Evolutionary conservation across 2,797 vertebrate genomes (phyloP), one percentile per base, ranked within the genome.

Genomic region (Gallinago stenura): DNA sequence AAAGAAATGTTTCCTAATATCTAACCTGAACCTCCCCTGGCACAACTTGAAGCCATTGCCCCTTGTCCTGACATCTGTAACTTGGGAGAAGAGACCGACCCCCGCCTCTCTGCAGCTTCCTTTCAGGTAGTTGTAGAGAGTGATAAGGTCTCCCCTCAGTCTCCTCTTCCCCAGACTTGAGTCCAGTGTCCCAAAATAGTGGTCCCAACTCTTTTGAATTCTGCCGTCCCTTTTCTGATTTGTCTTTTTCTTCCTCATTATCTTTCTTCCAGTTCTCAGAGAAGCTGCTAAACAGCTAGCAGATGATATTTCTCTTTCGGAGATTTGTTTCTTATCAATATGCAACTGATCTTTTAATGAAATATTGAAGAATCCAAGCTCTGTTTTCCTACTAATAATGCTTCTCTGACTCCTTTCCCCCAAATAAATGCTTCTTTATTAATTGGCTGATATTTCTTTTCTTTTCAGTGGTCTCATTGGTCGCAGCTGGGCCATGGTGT

Each of bases 401-500:
- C 31, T 85, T 89, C 19, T 80, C 46, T 72, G 48, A 56, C 18
- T 2, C 15, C 25, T 5, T 53, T 62, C 35, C 17, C 5, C 5
- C 2, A 71, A 14, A 61, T 48, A 83, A 82, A 60, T 90, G 16
- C 46, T 76, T 8, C 6, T 60, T 78, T 75, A 65, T 68, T 91
- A 92, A 93, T 26, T 64, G 16, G 7, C 14, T 84, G 70, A 4
- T 72, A 53, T 70, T 96, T 85, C 8, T 64, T 93, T 79, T 88
- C 45, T 79, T 82, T 85, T 26, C 60, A 99, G 99, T 48, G 99
- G 99, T 41, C 98, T 99, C 79, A 99, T 99, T 26, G 99, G 99
- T 58, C 97, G 98, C 79, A 99, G 99, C 94, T 99, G 99, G 99
- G 98, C 99, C 10, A 99, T 99, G 99, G 97, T 99, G 84, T 99